Conservation (phyloP, 2,797 vertebrate species). For the Podarcis lilfordi region DNA sequence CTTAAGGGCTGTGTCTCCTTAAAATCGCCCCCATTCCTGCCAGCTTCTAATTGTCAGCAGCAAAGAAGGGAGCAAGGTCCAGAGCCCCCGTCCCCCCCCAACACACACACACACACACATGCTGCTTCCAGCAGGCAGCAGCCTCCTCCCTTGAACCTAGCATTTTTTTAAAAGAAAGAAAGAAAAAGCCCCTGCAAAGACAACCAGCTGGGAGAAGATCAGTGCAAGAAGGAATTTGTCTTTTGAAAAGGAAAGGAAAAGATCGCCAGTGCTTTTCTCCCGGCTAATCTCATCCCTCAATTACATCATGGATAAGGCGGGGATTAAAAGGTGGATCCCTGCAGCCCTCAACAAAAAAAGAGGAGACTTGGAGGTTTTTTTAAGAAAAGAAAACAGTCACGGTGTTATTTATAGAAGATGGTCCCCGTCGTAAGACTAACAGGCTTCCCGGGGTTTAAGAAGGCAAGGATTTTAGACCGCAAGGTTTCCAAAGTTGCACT, state of each 20-base stretch:
- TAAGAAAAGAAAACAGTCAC: not conserved
- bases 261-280: constrained; percentile 13
- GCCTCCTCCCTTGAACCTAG: not conserved
- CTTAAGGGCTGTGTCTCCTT: not conserved
- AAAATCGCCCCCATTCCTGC: not conserved
- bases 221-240: constrained; percentile 22
- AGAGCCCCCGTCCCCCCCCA: not conserved
- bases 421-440: not conserved
- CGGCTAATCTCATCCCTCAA: constrained; percentile 12
- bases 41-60: not conserved
- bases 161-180: not conserved
- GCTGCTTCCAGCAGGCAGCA: not conserved
- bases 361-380: not conserved
- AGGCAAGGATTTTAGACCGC: not conserved
- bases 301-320: not conserved
- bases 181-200: constrained; percentile 14
- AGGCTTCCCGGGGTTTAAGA: not conserved
- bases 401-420: not conserved
- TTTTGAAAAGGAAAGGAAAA: constrained; percentile 14
- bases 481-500: not conserved
- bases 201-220: constrained; percentile 6
- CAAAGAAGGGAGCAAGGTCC: not conserved
- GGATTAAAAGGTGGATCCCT: not conserved
- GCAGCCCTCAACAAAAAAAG: constrained; percentile 17
- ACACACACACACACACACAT: too few species aligned